phyloP scores from a whole-genome alignment of 2,797 vertebrate genomes.

The Halcyon smyrnensis region DNA sequence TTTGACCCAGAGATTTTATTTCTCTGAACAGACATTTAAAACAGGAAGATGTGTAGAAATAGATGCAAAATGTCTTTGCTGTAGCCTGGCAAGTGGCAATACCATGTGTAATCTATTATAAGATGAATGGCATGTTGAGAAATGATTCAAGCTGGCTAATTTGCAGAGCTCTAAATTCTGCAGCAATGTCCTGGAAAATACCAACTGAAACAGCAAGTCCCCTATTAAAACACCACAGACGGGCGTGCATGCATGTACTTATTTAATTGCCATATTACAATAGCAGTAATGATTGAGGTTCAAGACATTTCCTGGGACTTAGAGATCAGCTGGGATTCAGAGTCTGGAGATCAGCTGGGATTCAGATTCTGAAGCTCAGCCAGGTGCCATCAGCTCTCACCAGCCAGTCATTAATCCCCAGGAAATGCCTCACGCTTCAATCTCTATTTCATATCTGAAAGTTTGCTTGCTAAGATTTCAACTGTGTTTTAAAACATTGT shows the following conservation, averaged over 20 bases:
- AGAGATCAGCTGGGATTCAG: slow-evolving; percentile 30
- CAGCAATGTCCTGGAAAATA: neutral
- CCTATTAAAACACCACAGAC: neutral
- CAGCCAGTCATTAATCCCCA: slow-evolving; percentile 63
- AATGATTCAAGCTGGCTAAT: slow-evolving; percentile 18
- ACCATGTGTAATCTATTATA: slow-evolving; percentile 27
- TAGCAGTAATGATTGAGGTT: slow-evolving; percentile 17
- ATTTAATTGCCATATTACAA: slow-evolving; percentile 19
- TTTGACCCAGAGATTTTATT: slow-evolving; percentile 28
- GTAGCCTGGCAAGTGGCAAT: slow-evolving; percentile 44
- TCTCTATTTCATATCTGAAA: slow-evolving; percentile 44
- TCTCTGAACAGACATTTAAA: slow-evolving; percentile 28
- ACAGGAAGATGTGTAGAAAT: slow-evolving; percentile 24
- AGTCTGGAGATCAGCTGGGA: slow-evolving; percentile 4
- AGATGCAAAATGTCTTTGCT: neutral
- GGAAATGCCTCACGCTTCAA: slow-evolving; percentile 49
- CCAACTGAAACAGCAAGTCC: neutral
- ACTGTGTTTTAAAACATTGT: neutral
- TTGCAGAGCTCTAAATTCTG: slow-evolving; percentile 9
- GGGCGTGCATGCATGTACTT: neutral
- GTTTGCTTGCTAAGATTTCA: slow-evolving; percentile 33
- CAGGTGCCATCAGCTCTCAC: slow-evolving; percentile 52
- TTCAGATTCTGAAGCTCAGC: slow-evolving; percentile 40
- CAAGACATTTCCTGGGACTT: slow-evolving; percentile 52
- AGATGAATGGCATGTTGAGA: slow-evolving; percentile 46